These are phyloP conservation scores for Drosophila nigromelanica DNA, from an alignment of 1,140 invertebrate genomes.

Conservation along the genomic window DNA sequence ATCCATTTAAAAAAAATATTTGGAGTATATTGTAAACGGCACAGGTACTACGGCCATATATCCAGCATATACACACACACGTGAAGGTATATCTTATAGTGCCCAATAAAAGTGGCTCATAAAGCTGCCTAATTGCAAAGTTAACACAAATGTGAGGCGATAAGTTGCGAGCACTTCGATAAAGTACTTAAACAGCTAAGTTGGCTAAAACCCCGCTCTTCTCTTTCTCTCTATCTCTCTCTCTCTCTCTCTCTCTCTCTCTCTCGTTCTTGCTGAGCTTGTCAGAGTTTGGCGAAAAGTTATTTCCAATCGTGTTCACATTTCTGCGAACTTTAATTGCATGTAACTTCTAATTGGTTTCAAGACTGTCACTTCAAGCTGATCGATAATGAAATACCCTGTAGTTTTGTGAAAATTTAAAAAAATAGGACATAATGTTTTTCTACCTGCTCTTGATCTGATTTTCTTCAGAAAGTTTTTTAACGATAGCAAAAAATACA, in stretches of 20 bases:
- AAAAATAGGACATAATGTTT: no score
- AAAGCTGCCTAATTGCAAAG: constrained; percentile 25
- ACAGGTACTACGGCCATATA: not conserved
- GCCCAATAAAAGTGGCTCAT: constrained; percentile 1
- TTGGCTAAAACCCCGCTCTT: not conserved
- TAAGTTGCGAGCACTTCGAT: constrained; percentile 7
- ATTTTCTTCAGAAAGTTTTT: no score
- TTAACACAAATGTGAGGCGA: constrained; percentile 21
- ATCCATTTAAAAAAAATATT: constrained; percentile 28
- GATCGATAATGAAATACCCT: not conserved
- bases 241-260: not conserved
- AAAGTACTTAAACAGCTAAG: not conserved
- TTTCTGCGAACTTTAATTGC: constrained; percentile 15
- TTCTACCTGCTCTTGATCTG: no score
- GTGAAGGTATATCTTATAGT: not conserved
- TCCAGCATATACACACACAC: not conserved
- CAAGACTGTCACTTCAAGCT: not conserved
- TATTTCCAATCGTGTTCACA: constrained; percentile 10
- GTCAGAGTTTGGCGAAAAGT: not conserved
- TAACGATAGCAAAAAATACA: no score
- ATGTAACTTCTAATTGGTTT: constrained; percentile 9
- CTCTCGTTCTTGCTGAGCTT: not conserved
- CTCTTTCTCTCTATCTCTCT: not conserved
- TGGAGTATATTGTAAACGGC: constrained; percentile 27
- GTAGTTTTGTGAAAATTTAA: not conserved